phyloP scores from a whole-genome alignment of 2,113 vertebrate species.

The Grantiella picta region DNA sequence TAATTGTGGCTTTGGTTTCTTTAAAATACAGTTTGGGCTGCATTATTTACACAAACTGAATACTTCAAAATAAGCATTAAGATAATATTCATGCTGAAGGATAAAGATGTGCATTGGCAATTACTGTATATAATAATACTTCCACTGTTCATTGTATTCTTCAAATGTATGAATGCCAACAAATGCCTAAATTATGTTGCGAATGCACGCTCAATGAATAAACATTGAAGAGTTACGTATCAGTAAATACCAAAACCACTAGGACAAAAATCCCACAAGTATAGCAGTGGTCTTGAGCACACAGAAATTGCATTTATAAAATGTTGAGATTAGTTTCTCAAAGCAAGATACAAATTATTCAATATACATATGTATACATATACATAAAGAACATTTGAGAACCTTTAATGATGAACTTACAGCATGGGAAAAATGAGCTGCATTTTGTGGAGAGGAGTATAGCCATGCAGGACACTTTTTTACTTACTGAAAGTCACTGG shows the following conservation, averaged over 20 bases:
- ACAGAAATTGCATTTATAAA: neutral
- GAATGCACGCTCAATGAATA: constrained; percentile 5
- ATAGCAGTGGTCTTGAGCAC: neutral
- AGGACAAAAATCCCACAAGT: neutral
- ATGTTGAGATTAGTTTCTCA: neutral
- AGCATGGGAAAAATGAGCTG: neutral
- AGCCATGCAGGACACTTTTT: neutral
- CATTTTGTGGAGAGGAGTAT: neutral
- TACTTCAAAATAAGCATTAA: neutral
- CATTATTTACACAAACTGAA: neutral
- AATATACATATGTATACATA: too few relatives aligned
- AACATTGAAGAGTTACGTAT: neutral
- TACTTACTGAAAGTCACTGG: neutral
- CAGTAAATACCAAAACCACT: constrained; percentile 8
- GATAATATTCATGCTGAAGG: neutral
- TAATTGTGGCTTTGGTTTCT: neutral
- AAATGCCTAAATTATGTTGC: neutral
- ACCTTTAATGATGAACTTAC: neutral
- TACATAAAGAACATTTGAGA: neutral
- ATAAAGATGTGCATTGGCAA: neutral
- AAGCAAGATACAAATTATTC: neutral
- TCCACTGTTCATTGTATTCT: constrained; percentile 4
- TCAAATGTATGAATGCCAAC: neutral
- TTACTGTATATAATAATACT: neutral
- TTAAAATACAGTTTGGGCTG: neutral